Conservation (phyloP, 37 sponge, comb jelly and placozoan species). For the Amphimedon queenslandica region DNA sequence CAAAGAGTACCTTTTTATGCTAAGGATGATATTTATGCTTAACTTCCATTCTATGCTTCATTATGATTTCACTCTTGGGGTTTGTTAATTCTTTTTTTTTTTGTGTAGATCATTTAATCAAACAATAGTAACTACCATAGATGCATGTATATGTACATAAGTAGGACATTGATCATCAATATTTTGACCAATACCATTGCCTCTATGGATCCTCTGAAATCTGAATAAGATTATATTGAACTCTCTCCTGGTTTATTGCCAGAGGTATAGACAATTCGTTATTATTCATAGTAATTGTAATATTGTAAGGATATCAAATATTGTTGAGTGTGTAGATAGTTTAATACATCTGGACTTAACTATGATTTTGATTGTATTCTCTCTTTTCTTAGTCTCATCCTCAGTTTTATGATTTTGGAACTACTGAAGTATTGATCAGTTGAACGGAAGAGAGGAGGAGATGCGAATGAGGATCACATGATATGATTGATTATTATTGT, state of each 20-base stretch:
- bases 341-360: background rate
- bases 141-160: no score
- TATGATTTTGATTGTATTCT: background rate
- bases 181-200: no score
- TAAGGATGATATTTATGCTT: no score
- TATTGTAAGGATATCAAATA: background rate
- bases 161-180: no score
- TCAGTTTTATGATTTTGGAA: background rate
- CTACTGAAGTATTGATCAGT: background rate
- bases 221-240: constrained; percentile 42
- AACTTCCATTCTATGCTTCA: no score
- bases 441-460: background rate
- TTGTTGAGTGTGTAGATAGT: background rate
- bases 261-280: background rate
- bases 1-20: no score
- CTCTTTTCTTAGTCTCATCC: constrained; percentile 3
- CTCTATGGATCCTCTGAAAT: constrained; percentile 54
- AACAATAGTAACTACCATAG: no score
- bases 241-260: background rate
- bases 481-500: no score
- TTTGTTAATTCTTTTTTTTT: no score
- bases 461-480: no score
- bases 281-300: background rate
- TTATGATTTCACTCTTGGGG: no score
- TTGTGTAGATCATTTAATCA: no score